Conservation (phyloP, 1,140 invertebrate genomes). For the Papilio machaon region DNA sequence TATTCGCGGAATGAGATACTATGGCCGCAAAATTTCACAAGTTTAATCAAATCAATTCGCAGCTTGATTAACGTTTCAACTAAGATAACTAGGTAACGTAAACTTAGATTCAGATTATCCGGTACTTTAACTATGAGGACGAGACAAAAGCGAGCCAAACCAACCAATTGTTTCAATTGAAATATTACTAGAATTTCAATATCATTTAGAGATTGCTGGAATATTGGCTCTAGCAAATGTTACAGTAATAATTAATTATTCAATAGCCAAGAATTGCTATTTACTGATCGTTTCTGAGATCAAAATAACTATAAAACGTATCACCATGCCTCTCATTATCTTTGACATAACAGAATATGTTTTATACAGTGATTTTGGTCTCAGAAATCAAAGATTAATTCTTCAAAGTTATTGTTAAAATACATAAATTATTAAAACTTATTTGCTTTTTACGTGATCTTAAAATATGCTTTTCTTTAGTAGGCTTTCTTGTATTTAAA, state of each 20-base stretch:
- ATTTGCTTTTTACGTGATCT: not conserved
- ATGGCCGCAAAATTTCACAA: constrained; percentile 10
- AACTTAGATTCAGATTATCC: constrained; percentile 21
- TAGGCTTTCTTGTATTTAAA: no score
- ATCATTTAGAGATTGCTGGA: not conserved
- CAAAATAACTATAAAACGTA: no score
- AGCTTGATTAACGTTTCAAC: constrained; percentile 24
- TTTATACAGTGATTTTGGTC: no score
- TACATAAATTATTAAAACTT: not conserved
- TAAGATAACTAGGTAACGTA: not conserved
- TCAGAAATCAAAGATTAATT: no score
- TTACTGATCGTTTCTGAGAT: no score
- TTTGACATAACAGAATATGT: no score
- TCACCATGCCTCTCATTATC: no score
- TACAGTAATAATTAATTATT: not conserved
- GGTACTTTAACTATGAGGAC: not conserved
- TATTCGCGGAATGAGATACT: constrained; percentile 19
- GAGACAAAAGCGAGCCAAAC: not conserved
- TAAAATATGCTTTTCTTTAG: not conserved
- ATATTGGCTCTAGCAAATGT: constrained; percentile 3
- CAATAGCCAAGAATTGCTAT: not conserved
- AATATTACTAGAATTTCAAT: constrained; percentile 14
- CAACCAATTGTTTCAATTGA: not conserved
- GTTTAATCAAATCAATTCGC: constrained; percentile 20
- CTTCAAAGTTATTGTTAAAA: not conserved